These are phyloP conservation scores for Scaptomyza flava DNA, from an alignment of 2,888 invertebrate genomes.

Conservation along the genomic window DNA sequence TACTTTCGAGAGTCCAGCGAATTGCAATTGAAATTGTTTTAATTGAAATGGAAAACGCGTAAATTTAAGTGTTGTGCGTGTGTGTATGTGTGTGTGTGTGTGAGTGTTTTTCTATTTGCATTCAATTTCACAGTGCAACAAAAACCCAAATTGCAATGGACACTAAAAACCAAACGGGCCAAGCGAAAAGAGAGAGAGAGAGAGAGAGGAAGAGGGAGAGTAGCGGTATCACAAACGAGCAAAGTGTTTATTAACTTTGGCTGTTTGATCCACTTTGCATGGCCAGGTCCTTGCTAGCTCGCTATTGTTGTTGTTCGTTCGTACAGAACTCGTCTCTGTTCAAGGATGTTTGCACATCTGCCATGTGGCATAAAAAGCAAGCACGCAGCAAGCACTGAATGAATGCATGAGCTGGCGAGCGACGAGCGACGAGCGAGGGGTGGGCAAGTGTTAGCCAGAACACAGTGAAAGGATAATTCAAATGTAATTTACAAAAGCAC, in stretches of 20 bases:
- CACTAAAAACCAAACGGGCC: slow-evolving; percentile 42
- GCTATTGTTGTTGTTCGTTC: slow-evolving; percentile 25
- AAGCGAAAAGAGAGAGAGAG: no score
- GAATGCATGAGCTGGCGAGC: slow-evolving; percentile 47
- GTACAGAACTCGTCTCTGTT: slow-evolving; percentile 27
- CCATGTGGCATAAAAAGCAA: slow-evolving; percentile 50
- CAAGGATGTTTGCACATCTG: slow-evolving; percentile 69
- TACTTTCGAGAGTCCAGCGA: slow-evolving; percentile 6
- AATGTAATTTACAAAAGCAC: slow-evolving; percentile 80
- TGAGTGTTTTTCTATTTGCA: slow-evolving; percentile 74
- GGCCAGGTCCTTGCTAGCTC: slow-evolving; percentile 38
- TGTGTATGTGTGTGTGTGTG: slow-evolving; percentile 20
- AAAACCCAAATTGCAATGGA: slow-evolving; percentile 71
- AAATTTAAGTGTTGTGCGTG: slow-evolving; percentile 67
- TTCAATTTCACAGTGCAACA: slow-evolving; percentile 77
- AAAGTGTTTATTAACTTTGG: slow-evolving; percentile 77
- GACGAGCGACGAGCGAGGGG: neutral
- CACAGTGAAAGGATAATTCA: slow-evolving; percentile 67
- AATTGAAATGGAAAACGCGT: slow-evolving; percentile 77
- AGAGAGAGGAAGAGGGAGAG: neutral
- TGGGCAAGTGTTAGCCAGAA: slow-evolving; percentile 3
- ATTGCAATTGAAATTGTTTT: slow-evolving; percentile 67
- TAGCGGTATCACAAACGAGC: slow-evolving; percentile 29
- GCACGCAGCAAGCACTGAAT: slow-evolving; percentile 34
- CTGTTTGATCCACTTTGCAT: slow-evolving; percentile 76